Conservation (phyloP, 35 echinoderm and acorn worm genomes). For the Patiria miniata region DNA sequence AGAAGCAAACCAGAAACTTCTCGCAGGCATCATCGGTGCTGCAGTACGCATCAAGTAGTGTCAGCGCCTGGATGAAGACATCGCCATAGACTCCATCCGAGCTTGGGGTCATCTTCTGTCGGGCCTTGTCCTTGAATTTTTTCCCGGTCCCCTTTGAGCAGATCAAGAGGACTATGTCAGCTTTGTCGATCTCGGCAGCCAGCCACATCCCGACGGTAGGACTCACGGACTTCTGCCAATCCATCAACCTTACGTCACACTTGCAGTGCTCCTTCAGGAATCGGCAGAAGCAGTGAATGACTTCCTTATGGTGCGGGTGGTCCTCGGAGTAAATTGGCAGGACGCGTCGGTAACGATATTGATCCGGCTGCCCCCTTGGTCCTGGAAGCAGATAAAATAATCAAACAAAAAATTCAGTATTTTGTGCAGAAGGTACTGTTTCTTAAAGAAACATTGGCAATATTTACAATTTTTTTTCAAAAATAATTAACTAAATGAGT, state of each 20-base stretch:
- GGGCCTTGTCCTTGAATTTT: background rate
- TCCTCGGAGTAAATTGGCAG: conserved; percentile 31
- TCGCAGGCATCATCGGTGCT: background rate
- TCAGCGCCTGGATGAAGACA: conserved; percentile 14
- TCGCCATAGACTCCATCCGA: background rate
- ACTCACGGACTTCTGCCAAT: background rate
- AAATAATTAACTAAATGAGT: too few relatives aligned
- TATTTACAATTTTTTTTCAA: too few relatives aligned
- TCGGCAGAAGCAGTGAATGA: background rate
- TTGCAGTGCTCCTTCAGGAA: conserved; percentile 8
- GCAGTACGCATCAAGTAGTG: background rate
- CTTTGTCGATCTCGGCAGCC: background rate
- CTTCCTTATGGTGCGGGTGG: background rate
- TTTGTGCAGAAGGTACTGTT: too few relatives aligned
- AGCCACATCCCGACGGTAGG: background rate
- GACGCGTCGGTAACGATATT: background rate
- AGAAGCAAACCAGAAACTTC: conserved; percentile 16
- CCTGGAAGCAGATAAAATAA: too few relatives aligned
- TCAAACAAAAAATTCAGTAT: too few relatives aligned
- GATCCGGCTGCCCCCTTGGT: too few relatives aligned
- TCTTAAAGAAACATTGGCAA: too few relatives aligned
- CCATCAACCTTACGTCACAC: background rate
- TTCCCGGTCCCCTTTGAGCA: conserved; percentile 14
- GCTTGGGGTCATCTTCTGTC: background rate
- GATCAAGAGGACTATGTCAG: conserved; percentile 24